phyloP scores from a whole-genome alignment of 1,140 invertebrate genomes.

The Anastrepha obliqua region DNA sequence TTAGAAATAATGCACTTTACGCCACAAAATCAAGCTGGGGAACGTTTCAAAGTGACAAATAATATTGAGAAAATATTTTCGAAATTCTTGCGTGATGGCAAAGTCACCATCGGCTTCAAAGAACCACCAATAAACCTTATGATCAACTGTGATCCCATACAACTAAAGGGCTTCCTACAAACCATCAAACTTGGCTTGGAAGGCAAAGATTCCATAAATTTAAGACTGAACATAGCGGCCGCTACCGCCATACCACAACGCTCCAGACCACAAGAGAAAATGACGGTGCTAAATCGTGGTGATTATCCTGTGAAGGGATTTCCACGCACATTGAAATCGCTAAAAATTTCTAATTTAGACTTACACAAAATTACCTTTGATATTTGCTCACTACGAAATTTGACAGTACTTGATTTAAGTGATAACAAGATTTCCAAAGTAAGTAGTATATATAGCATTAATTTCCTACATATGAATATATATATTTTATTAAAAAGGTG shows the following conservation, averaged over 20 bases:
- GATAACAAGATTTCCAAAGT: slow-evolving; percentile 83
- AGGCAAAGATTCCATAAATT: slow-evolving; percentile 77
- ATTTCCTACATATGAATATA: not conserved
- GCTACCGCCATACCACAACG: slow-evolving; percentile 75
- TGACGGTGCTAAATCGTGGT: slow-evolving; percentile 78
- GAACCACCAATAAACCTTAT: slow-evolving; percentile 82
- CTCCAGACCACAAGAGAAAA: slow-evolving; percentile 75
- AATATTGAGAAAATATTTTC: slow-evolving; percentile 81
- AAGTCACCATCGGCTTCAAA: slow-evolving; percentile 83
- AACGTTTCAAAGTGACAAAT: slow-evolving; percentile 80
- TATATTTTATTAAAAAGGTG: slow-evolving; percentile 70
- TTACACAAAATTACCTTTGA: slow-evolving; percentile 81
- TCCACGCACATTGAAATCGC: slow-evolving; percentile 75
- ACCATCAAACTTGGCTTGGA: slow-evolving; percentile 79
- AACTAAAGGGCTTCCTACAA: slow-evolving; percentile 82
- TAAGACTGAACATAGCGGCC: slow-evolving; percentile 75
- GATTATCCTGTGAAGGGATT: slow-evolving; percentile 83
- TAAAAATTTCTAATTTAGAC: slow-evolving; percentile 77
- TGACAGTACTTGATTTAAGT: slow-evolving; percentile 84
- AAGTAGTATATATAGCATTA: not conserved
- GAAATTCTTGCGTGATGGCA: slow-evolving; percentile 83
- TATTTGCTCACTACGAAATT: slow-evolving; percentile 79
- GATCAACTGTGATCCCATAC: slow-evolving; percentile 80
- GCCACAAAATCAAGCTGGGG: slow-evolving; percentile 79
- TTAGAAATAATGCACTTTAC: slow-evolving; percentile 81